Base-by-base conservation (phyloP, 2,888 invertebrate genomes). In the Pycnomerus fuliginosus region DNA sequence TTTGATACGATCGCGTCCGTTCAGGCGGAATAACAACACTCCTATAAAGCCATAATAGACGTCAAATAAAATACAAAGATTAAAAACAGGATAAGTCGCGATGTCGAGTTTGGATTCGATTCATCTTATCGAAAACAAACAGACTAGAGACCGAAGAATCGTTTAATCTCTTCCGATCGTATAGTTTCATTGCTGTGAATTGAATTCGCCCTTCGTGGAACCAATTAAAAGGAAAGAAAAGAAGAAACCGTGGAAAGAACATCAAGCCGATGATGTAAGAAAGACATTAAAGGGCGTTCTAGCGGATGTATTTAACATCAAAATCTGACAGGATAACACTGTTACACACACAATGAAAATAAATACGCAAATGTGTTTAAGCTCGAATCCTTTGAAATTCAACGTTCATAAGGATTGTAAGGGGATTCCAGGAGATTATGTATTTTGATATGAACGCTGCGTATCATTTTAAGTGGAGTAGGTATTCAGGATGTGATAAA, bases 51-150 rank as follows among this genome's bases (percentile, higher is more conserved):
- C 23, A 31, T 39, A 39, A 39, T 39, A 31, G 31, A 31, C 20
- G 39, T 31, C 31, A 39, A 39, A 39, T 39, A 39, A n/a, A 39
- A 39, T 31, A 23, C 16, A 12, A 24, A 30, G 31, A 39, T 39
- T 39, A 39, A 39, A 39, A 39, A 39, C 23, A 10, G 39, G 31
- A 39, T 31, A 39, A 30, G 39, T 39, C 39, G 24, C 22, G 16
- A 22, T 29, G 17, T 15, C 12, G 15, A 30, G 16, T 35, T 35
- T 35, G 17, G 20, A 44, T 46, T 49, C 53, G 34, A 52, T 50
- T 48, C 57, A 52, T 58, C 55, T 56, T 56, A 58, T 58, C 58
- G 56, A 55, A 56, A 56, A 58, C 56, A 58, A 57, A 55, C 55
- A 52, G 49, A 52, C 53, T 48, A 48, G 50, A 50, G 45, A 49